Evolutionary conservation across 2,113 vertebrate species (phyloP), one percentile per base, ranked within the genome.

Genomic region (Rhynchomys soricoides): DNA sequence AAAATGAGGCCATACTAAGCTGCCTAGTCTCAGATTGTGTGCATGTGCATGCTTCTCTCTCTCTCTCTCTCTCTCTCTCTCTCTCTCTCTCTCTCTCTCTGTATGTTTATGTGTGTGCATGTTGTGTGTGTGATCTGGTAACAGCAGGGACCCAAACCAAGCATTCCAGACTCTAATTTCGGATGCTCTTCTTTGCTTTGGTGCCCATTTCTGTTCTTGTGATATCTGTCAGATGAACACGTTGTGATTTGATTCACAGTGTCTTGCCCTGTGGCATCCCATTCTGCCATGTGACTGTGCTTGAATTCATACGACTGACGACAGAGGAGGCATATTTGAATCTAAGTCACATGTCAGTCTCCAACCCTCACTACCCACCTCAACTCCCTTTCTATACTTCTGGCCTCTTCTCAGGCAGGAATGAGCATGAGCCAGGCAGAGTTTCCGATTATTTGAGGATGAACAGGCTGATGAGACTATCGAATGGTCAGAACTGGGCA

Each of bases 231-330:
- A 15, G 73, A 29, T 50, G 50, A 15, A 43, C 43, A 12, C 40
- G 2, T 55, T 40, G 22, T 19, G 26, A 0, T 55, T 59, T 19
- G 31, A 0, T 37, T 86, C 48, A 21, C 31, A 3, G 4, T 26
- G 16, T 0, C 2, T 0, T 21, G 48, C 34, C 17, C 0, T 29
- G 52, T 45, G 9, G 59, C 5, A 11, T 86, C 19, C n/a, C 1
- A 21, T 2, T 3, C 70, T 12, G 19, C 26, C 8, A 1, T 22
- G 2, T 74, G n/a, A 12, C 52, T 2, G 26, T 31, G 1, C 12
- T 71, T 45, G 74, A 71, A 29, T 52, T 45, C 91, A 62, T 11
- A 21, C 48, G 40, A 9, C 29, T 66, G 37, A 37, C 13, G 17
- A 52, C 3, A 89, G 87, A 55, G n/a, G 87, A 55, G n/a, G 22